phyloP scores from a whole-genome alignment of 1,140 invertebrate genomes.

The Drosophila nasuta region DNA sequence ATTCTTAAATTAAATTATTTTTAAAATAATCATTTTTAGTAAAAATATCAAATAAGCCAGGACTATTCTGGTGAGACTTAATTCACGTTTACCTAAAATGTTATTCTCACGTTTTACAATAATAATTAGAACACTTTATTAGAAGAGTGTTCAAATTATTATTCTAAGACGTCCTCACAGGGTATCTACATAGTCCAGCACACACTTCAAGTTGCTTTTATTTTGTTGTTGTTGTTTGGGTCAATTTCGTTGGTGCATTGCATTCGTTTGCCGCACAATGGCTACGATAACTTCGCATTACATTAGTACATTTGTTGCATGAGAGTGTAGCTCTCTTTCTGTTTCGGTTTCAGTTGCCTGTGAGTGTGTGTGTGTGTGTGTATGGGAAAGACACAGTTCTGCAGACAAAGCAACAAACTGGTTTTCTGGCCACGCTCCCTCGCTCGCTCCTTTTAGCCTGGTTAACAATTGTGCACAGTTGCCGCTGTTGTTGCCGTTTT shows the following conservation, averaged over 20 bases:
- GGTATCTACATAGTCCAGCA: conserved; percentile 8
- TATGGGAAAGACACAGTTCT: conserved; percentile 73
- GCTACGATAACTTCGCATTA: conserved; percentile 80
- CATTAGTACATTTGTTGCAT: conserved; percentile 64
- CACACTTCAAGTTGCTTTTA: not conserved
- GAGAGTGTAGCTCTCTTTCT: conserved; percentile 4
- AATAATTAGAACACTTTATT: too few species aligned
- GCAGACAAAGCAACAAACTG: conserved; percentile 68
- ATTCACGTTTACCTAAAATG: too few species aligned
- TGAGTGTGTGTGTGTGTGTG: conserved; percentile 32
- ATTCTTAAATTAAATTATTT: too few species aligned
- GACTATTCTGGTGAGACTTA: too few species aligned
- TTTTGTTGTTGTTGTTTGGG: conserved; percentile 45
- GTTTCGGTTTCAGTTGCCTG: too few species aligned
- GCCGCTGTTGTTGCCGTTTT: conserved; percentile 39
- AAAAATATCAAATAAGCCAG: too few species aligned
- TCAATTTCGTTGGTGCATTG: conserved; percentile 77
- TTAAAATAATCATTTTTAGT: too few species aligned
- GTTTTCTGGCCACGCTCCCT: conserved; percentile 65
- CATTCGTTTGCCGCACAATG: conserved; percentile 76
- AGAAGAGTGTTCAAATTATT: too few species aligned
- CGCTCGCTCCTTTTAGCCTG: conserved; percentile 57
- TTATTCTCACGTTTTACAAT: too few species aligned
- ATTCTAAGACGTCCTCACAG: not conserved
- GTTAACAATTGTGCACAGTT: conserved; percentile 57